Base-by-base conservation (phyloP, 2,888 invertebrate genomes). In the Dicycla oo region DNA sequence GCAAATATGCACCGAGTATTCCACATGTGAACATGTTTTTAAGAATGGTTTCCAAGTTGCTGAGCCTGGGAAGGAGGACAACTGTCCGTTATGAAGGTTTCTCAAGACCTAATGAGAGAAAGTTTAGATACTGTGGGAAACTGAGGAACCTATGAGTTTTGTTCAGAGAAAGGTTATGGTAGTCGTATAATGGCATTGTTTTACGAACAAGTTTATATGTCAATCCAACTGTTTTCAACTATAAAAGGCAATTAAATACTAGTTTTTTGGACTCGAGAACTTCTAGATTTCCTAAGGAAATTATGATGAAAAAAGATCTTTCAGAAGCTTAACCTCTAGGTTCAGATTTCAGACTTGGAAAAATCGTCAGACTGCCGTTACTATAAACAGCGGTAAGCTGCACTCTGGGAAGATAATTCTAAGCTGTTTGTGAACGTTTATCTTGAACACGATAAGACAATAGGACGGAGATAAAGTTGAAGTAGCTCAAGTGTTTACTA, bases 21-120 rank as follows among this genome's bases (percentile, higher is more conserved):
- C 93, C 93, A 79, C 88, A 85, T 34, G 88, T 87, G 57, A 89
- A 86, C 91, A 94, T 92, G 87, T 94, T 94, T 64, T 84, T 86
- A 78, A 94, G 73, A 57, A 89, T 87, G 10, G 87, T 75, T 82
- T 93, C 91, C 75, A 94, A 88, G 89, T 94, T 94, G 77, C 76
- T 77, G 81, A 94, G 82, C 91, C 94, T 94, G 94, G 82, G 91
- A 88, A 93, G 79, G 84, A 89, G 84, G 81, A 79, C 71, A 73
- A 81, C 73, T 64, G 51, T 54, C 69, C 60, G 49, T 84, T 73
- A 83, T 69, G 74, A 75, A 62, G 68, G 61, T 70, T 68, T 64
- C 67, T 68, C 74, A 71, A 67, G 69, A 63, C 57, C 23, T 70
- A 61, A 63, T 73, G 60, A 68, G 51, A 68, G 73, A 85, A 80